Evolutionary conservation across 2,797 vertebrate species (phyloP), one percentile per base, ranked within the genome.

Genomic region (Holocentrus rufus): DNA sequence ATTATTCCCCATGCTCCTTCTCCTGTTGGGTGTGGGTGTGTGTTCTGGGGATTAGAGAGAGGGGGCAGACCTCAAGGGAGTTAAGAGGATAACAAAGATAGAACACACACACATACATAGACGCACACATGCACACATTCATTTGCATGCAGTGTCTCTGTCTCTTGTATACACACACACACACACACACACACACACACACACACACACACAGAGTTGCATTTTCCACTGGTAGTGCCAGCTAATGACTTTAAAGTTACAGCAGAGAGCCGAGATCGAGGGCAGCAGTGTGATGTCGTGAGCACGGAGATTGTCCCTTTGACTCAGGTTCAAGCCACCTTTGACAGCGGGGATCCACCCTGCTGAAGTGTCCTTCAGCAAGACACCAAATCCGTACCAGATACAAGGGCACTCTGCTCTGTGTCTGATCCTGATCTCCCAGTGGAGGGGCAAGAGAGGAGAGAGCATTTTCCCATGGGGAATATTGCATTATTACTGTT

Each of bases 1-100:
- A 76, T 89, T 81, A 79, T 85, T 78, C 72, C 72, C 80, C 57
- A 18, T 69, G 79, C 59, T 82, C 82, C 64, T 49, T 77, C 60
- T 56, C 84, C 68, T 81, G 62, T 36, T 85, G 83, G 78, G 67
- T 85, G 86, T 88, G 83, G 84, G 85, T 85, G 85, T 89, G 82
- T 68, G 83, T 79, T 86, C 78, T 79, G 82, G 69, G 86, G 87
- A 91, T 91, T 91, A 91, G 67, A 84, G 80, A 71, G 76, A 76
- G 78, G 65, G 46, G 79, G 75, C 72, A 85, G 81, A 80, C 81
- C 88, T 87, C 87, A 73, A 84, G 87, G 81, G 88, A 87, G 70
- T 90, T 85, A 89, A 86, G 83, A 88, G 80, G 86, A 91, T 89
- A 92, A 85, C 79, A 87, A 84, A 80, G 74, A 82, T 70, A 72